phyloP scores from a whole-genome alignment of 1,140 invertebrate species.

The Notospermus geniculatus region DNA sequence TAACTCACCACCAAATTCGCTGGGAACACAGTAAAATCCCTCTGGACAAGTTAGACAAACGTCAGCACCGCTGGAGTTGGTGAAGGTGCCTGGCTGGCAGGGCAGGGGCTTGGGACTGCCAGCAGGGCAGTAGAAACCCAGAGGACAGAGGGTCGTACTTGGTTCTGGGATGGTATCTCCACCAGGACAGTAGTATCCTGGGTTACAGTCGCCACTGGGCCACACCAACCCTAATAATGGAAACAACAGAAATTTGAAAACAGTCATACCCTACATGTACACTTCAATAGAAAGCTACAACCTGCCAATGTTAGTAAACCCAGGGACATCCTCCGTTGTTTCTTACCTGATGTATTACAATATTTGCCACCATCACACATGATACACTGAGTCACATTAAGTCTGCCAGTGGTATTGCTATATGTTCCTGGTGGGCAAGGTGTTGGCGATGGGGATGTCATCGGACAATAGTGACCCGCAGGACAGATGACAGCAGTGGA shows the following conservation, averaged over 20 bases:
- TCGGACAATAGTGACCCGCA: constrained; percentile 41
- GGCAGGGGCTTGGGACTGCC: constrained; percentile 37
- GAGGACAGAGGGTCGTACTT: constrained; percentile 37
- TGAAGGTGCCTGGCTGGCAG: constrained; percentile 42
- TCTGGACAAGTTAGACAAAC: constrained; percentile 40
- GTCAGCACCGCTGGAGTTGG: constrained; percentile 39
- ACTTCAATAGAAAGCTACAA: too few species aligned
- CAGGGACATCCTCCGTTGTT: too few species aligned
- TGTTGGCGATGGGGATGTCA: constrained; percentile 29
- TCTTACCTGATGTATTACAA: constrained; percentile 41
- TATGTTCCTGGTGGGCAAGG: constrained; percentile 38
- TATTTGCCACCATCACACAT: constrained; percentile 45
- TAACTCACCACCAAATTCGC: constrained; percentile 36
- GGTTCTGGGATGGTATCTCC: constrained; percentile 40
- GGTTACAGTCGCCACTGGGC: constrained; percentile 39
- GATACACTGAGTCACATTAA: constrained; percentile 34
- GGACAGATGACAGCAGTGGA: constrained; percentile 37
- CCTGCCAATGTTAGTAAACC: too few species aligned
- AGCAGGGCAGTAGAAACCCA: constrained; percentile 45
- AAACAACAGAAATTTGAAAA: too few species aligned
- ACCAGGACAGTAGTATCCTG: constrained; percentile 49
- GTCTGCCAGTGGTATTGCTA: constrained; percentile 37
- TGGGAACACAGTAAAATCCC: constrained; percentile 50
- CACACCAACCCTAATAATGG: not conserved
- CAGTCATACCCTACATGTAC: too few species aligned